A percentile compares a stretch with the other conserved stretches of the same genome.
These are phyloP conservation scores for Himalopsyche kuldschensis DNA, from an alignment of 2,888 invertebrate species.

Conservation along the genomic window DNA sequence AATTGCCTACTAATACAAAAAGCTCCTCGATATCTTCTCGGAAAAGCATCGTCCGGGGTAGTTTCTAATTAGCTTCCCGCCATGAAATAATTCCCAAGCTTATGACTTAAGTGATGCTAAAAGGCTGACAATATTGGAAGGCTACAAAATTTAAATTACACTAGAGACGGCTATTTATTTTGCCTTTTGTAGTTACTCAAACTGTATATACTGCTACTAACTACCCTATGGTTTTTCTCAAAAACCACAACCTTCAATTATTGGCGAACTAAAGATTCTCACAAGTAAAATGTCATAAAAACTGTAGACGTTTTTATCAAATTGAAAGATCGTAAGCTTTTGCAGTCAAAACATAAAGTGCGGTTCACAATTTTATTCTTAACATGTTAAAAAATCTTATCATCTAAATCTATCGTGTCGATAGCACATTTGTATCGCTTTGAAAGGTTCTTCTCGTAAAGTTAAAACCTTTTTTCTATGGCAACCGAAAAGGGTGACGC, in stretches of 20 bases:
- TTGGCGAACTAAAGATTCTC: neutral
- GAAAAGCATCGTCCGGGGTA: neutral
- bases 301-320: too few species aligned
- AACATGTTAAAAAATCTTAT: too few species aligned
- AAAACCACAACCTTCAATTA: neutral
- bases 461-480: too few species aligned
- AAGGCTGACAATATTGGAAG: neutral
- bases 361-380: too few species aligned
- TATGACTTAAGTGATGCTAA: slow-evolving; percentile 22
- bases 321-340: too few species aligned
- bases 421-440: too few species aligned
- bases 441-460: too few species aligned
- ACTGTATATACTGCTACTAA: neutral
- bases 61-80: slow-evolving; percentile 4
- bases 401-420: too few species aligned
- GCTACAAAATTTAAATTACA: slow-evolving; percentile 15
- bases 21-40: neutral
- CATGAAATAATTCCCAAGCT: slow-evolving; percentile 19
- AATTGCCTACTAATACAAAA: neutral
- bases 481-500: too few species aligned
- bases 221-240: neutral
- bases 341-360: too few species aligned
- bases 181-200: neutral
- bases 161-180: slow-evolving; percentile 10
- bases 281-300: neutral